Base-by-base conservation (phyloP, 1,140 invertebrate species). In the Adelges cooleyi region DNA sequence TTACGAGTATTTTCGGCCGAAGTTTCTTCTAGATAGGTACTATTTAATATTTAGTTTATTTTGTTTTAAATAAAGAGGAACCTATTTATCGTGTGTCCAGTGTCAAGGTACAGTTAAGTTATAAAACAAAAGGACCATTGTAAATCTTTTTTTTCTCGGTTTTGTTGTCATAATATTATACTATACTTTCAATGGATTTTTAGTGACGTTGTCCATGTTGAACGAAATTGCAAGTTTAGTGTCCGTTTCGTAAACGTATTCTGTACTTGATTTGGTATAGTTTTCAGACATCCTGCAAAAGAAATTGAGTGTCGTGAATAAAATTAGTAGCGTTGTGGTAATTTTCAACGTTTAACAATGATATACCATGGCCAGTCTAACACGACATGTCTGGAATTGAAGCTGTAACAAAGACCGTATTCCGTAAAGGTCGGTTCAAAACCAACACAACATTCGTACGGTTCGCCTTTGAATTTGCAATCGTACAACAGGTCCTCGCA, bases 371-470 rank as follows among this genome's bases (percentile, higher is more conserved):
- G 79, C 75, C 78, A 77, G 11, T 71, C 70, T 65, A 79, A 78
- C 33, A 53, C 17, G 33, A 77, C 75, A 67, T 79, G 80, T 65
- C 77, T 72, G 2, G 82, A 81, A 72, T 86, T 86, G 71, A 85
- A 86, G 23, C 79, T 78, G 67, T 84, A 85, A 70, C 85, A 86
- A 70, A 83, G 83, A 9, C 85, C 85, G 71, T 80, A 80, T 73
- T 86, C 85, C 5, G 84, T 85, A 68, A 84, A 82, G 17, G 84
- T 77, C 3, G 82, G 81, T 40, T 78, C 74, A 38, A 86, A 80
- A 42, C 80, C 73, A 18, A 77, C 75, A 65, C 81, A 83, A 67
- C 82, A 84, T 65, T 80, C 77, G 62, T 81, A 79, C 0, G 77
- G 73, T 66, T 82, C 78, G 22, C 79, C 79, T 68, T 84, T 84